A percentile compares a stretch with the other conserved stretches of the same genome.
These are phyloP conservation scores for Centruroides vittatus DNA, from an alignment of 1,140 invertebrate genomes.

Conservation along the genomic window DNA sequence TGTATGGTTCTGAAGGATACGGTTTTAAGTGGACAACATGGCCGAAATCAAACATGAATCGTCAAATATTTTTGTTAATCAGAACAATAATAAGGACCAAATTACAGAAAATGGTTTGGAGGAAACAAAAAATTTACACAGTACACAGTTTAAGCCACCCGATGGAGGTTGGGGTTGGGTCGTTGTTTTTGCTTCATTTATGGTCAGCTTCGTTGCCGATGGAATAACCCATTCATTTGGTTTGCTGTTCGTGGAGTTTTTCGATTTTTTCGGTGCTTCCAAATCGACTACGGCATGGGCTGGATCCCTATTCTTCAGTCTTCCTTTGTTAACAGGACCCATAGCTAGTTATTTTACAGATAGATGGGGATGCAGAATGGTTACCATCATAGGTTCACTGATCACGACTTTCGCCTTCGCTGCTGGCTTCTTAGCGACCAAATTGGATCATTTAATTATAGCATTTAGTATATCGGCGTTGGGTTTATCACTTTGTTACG, in stretches of 20 bases:
- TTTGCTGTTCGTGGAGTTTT: constrained; percentile 45
- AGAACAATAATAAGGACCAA: too few relatives aligned
- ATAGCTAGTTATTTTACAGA: constrained; percentile 71
- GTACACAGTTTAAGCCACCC: neutral
- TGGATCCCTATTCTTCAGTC: constrained; percentile 49
- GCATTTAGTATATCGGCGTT: constrained; percentile 71
- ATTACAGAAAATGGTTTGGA: too few relatives aligned
- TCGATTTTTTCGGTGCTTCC: constrained; percentile 39
- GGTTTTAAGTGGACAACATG: too few relatives aligned
- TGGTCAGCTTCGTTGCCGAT: constrained; percentile 87
- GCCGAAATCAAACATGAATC: too few relatives aligned
- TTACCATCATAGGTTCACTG: constrained; percentile 66
- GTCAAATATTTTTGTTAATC: too few relatives aligned
- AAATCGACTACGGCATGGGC: constrained; percentile 60
- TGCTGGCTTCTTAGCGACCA: constrained; percentile 58
- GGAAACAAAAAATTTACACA: too few relatives aligned
- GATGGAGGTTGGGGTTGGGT: constrained; percentile 70
- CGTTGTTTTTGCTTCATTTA: constrained; percentile 74
- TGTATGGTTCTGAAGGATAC: too few relatives aligned
- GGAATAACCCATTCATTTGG: constrained; percentile 90
- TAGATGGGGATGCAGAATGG: constrained; percentile 73
- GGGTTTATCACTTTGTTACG: constrained; percentile 70
- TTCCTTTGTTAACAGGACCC: constrained; percentile 47
- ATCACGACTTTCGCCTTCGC: constrained; percentile 58
- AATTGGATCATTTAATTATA: constrained; percentile 59